A percentile compares a stretch with the other conserved stretches of the same genome.
phyloP scores from a whole-genome alignment of 2,113 vertebrate genomes.

The Natator depressus region DNA sequence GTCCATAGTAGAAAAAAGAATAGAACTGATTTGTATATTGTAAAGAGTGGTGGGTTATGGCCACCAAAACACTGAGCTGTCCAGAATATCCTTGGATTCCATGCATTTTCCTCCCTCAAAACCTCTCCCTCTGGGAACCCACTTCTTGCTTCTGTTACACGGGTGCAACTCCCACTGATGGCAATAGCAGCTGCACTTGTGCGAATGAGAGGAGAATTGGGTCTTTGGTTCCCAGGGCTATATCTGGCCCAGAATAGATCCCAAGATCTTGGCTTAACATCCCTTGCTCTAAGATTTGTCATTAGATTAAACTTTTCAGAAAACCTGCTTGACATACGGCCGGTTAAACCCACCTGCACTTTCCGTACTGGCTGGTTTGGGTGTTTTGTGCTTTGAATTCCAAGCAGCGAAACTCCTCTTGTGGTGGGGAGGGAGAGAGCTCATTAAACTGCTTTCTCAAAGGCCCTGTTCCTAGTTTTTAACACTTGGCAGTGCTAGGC shows the following conservation, averaged over 20 bases:
- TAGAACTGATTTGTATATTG: background rate
- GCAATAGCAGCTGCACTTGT: background rate
- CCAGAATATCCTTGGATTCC: background rate
- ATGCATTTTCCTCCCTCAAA: background rate
- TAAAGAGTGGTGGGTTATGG: background rate
- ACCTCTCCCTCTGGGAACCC: background rate
- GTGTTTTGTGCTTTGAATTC: background rate
- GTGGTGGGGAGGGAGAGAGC: background rate
- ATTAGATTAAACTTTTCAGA: background rate
- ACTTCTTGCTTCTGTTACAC: accelerated
- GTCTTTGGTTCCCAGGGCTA: background rate
- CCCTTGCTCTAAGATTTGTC: background rate
- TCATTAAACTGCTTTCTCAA: background rate
- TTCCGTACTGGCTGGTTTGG: background rate
- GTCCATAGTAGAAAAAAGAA: background rate
- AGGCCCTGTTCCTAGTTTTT: background rate
- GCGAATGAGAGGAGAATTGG: background rate
- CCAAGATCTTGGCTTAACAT: background rate
- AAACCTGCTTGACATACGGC: background rate
- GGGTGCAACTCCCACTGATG: background rate
- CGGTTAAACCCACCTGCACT: background rate
- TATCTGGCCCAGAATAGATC: background rate
- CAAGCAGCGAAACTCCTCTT: background rate
- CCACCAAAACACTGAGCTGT: background rate
- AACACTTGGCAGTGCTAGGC: background rate